Percentiles rank a stretch among this genome's conserved stretches.
These are phyloP conservation scores for Pristionchus japonicus DNA, from an alignment of 2,888 invertebrate genomes.

Conservation along the genomic window DNA sequence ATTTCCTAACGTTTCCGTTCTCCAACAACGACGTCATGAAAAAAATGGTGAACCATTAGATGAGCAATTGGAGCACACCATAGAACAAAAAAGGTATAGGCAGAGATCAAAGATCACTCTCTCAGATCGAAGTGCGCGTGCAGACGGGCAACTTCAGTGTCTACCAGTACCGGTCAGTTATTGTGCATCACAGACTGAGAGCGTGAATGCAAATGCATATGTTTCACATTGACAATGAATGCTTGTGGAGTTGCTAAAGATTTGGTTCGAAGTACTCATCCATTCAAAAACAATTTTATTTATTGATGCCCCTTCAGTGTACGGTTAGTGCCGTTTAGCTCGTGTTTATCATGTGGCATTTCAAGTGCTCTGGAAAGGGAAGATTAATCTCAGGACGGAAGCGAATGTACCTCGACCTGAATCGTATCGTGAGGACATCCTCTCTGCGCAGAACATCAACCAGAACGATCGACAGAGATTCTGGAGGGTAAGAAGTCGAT, in stretches of 20 bases:
- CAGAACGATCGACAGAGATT: slow-evolving; percentile 51
- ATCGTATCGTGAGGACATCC: slow-evolving; percentile 82
- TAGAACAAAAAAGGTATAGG: background rate
- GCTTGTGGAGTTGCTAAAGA: background rate
- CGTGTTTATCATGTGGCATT: too few relatives aligned
- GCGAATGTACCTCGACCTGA: slow-evolving; percentile 82
- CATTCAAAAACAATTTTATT: background rate
- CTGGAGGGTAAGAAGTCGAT: slow-evolving; percentile 53
- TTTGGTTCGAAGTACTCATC: background rate
- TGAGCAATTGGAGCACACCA: too few relatives aligned
- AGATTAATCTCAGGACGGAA: slow-evolving; percentile 21
- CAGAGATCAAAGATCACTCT: slow-evolving; percentile 44
- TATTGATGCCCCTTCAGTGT: too few relatives aligned
- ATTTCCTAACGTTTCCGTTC: background rate
- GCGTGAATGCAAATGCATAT: background rate
- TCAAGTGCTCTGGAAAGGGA: too few relatives aligned
- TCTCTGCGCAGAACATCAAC: slow-evolving; percentile 25
- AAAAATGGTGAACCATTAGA: too few relatives aligned
- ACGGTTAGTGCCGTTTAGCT: too few relatives aligned
- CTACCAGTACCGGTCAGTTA: slow-evolving; percentile 80
- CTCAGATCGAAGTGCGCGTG: slow-evolving; percentile 76
- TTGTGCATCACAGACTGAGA: background rate
- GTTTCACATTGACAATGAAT: background rate
- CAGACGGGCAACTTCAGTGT: slow-evolving; percentile 79
- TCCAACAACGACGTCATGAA: background rate